Evolutionary conservation across 2,888 invertebrate genomes (phyloP).

Genomic region (Caenorhabditis drosophilae): DNA sequence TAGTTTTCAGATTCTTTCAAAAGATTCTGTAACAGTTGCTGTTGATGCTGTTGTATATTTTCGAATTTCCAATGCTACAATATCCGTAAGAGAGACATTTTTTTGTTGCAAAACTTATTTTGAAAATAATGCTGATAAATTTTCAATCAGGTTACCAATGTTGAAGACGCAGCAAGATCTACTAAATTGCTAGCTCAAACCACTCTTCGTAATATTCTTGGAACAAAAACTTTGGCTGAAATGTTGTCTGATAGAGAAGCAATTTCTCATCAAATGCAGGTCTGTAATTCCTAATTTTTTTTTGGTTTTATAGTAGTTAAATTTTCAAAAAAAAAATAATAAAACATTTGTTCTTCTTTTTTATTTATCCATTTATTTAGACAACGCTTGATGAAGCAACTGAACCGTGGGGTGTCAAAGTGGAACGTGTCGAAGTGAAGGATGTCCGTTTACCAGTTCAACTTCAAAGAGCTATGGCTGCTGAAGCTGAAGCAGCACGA

Average conservation of each 20-base stretch:
- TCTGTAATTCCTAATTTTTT: slow-evolving; percentile 1
- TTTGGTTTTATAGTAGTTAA: too few relatives aligned
- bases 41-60: slow-evolving; percentile 82
- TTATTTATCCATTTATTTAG: slow-evolving; percentile 53
- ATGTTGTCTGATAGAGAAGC: slow-evolving; percentile 94
- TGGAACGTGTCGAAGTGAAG: slow-evolving; percentile 69
- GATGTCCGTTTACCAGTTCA: slow-evolving; percentile 90
- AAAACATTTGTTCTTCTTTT: not conserved
- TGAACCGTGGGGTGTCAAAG: slow-evolving; percentile 72
- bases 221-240: slow-evolving; percentile 89
- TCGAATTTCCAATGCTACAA: slow-evolving; percentile 89
- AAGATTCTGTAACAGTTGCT: slow-evolving; percentile 95
- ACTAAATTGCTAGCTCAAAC: slow-evolving; percentile 71
- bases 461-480: slow-evolving; percentile 91
- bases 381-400: slow-evolving; percentile 71
- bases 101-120: not conserved
- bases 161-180: slow-evolving; percentile 69
- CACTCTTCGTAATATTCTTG: slow-evolving; percentile 65
- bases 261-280: slow-evolving; percentile 76
- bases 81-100: slow-evolving; percentile 74
- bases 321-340: not conserved
- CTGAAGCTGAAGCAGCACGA: slow-evolving; percentile 89
- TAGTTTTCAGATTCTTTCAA: slow-evolving; percentile 52
- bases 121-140: too few relatives aligned
- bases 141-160: slow-evolving; percentile 73